phyloP scores from a whole-genome alignment of 2,113 vertebrate species.

The Pseudolaguvia tuberculata region DNA sequence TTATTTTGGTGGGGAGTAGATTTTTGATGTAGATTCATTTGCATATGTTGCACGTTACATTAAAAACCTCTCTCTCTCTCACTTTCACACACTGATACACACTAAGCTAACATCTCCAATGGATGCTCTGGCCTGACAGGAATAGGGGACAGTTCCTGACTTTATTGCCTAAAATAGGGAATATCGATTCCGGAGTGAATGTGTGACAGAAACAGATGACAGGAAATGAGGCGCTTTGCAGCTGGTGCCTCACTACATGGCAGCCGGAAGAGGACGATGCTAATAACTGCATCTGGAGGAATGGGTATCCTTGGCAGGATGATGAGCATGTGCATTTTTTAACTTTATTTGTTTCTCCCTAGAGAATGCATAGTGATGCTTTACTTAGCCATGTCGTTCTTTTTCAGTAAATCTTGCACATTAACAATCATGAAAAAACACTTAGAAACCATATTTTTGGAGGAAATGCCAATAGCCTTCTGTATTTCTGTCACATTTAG shows the following conservation, averaged over 20 bases:
- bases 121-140: not conserved
- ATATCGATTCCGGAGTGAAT: conserved; percentile 25
- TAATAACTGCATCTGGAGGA: conserved; percentile 43
- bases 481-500: not conserved
- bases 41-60: no score
- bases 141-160: not conserved
- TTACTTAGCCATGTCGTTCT: conserved; percentile 27
- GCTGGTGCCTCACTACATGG: conserved; percentile 29
- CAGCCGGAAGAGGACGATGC: conserved; percentile 24
- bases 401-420: conserved; percentile 3
- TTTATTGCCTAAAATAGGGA: not conserved
- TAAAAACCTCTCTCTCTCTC: not conserved
- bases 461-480: no score
- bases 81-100: not conserved
- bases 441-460: not conserved
- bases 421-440: conserved; percentile 8
- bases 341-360: conserved; percentile 10
- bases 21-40: no score
- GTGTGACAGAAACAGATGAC: conserved; percentile 32
- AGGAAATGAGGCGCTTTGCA: conserved; percentile 36
- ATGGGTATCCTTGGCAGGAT: conserved; percentile 20
- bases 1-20: no score
- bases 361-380: conserved; percentile 4
- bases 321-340: conserved; percentile 22
- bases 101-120: not conserved